phyloP scores from a whole-genome alignment of 2,797 vertebrate species.

The Schizopygopsis pylzovi region DNA sequence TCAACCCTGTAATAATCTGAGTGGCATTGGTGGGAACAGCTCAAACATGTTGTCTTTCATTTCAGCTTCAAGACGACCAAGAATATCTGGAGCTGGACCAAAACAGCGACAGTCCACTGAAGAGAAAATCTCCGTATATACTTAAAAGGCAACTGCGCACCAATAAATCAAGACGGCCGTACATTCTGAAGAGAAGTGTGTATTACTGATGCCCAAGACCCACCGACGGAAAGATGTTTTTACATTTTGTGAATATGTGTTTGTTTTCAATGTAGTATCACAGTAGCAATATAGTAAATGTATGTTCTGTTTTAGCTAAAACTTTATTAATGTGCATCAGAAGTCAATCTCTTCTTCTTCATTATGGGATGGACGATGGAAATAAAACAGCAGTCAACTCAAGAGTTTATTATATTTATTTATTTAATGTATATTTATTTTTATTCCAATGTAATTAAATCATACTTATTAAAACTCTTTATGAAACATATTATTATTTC shows the following conservation, averaged over 20 bases:
- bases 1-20: conserved; percentile 19
- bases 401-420: conserved; percentile 54
- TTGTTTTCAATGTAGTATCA: conserved; percentile 47
- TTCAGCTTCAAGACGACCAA: conserved; percentile 76
- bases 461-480: conserved; percentile 40
- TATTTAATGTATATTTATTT: conserved; percentile 53
- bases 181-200: conserved; percentile 90
- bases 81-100: conserved; percentile 82
- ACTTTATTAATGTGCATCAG: conserved; percentile 18
- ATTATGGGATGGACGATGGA: conserved; percentile 46
- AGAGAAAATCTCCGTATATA: conserved; percentile 96
- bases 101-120: conserved; percentile 84
- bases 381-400: conserved; percentile 55
- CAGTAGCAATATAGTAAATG: neutral
- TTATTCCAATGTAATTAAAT: conserved; percentile 59
- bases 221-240: conserved; percentile 4
- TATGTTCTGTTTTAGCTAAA: conserved; percentile 34
- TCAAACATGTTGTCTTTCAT: conserved; percentile 43
- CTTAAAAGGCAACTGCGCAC: conserved; percentile 89
- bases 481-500: conserved; percentile 40
- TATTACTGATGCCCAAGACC: conserved; percentile 81
- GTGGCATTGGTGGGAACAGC: neutral
- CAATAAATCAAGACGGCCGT: conserved; percentile 92
- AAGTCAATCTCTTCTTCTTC: conserved; percentile 24
- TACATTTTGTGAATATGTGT: conserved; percentile 57